Base-by-base conservation (phyloP, 1,140 invertebrate genomes). In the Drosophila arizonae region DNA sequence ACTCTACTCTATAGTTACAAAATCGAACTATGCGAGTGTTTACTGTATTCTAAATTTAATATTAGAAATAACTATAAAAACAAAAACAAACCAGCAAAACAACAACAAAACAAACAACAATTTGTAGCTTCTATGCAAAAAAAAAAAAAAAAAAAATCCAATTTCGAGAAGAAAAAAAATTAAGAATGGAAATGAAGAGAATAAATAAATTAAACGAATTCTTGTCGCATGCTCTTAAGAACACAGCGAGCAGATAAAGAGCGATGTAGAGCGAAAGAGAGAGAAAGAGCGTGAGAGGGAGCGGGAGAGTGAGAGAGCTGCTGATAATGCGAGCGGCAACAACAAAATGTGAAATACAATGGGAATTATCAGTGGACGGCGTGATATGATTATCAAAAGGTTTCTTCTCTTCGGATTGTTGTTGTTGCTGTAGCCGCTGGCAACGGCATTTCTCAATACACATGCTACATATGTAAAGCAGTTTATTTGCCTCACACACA, bases 361-460 rank as follows among this genome's bases (percentile, higher is more conserved):
- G 68, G 79, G 84, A 87, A 82, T 88, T 87, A 87, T 87, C 82
- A 87, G 82, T 77, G 72, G 82, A 82, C 82, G 81, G 76, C 82
- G 82, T 87, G 82, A 87, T 87, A 88, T 87, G 82, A 87, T 82
- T 87, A 86, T 86, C 82, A 86, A 86, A 79, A 86, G 79, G 82
- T 82, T 81, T 78, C 71, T 76, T 65, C 62, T 68, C 67, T 17
- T 46, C 36, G 11, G 36, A 61, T 76, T 79, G 33, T 68, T 57
- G 46, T 17, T 30, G 24, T 5, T 60, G 52, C 17, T 46, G 28
- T 13, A 57, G 71, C 43, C 55, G 72, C 50, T 72, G 69, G 81
- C 76, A 77, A 77, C 80, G 81, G 80, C 81, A 87, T 78, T 86
- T 86, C 71, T 86, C 55, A 56, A 55, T 70, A 76, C 74, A 82